phyloP scores from a whole-genome alignment of 2,888 invertebrate species.

The Eristalinus sepulchralis region DNA sequence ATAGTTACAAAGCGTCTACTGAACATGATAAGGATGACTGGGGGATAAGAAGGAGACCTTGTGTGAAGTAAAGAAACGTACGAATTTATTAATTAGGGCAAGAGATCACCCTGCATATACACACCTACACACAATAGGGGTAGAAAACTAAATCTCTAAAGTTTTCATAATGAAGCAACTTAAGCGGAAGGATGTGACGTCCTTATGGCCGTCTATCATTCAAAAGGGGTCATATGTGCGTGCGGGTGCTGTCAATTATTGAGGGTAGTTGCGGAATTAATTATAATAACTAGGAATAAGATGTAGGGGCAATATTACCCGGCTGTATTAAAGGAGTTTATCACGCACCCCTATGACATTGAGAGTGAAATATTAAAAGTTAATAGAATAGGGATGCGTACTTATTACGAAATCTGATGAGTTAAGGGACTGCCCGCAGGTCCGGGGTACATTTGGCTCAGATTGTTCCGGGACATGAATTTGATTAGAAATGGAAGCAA shows the following conservation, averaged over 20 bases:
- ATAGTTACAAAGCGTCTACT: neutral
- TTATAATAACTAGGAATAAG: neutral
- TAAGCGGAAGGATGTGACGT: neutral
- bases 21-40: slow-evolving; percentile 16
- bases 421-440: neutral
- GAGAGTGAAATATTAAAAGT: slow-evolving; percentile 26
- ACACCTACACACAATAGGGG: neutral
- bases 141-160: slow-evolving; percentile 26
- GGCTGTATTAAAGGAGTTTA: neutral
- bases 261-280: slow-evolving; percentile 12
- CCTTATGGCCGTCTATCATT: neutral
- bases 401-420: slow-evolving; percentile 20
- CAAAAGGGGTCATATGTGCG: neutral
- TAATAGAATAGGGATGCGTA: slow-evolving; percentile 1
- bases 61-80: slow-evolving; percentile 8
- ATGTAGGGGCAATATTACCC: neutral
- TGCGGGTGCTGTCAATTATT: slow-evolving; percentile 28
- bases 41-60: neutral
- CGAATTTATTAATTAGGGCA: slow-evolving; percentile 27
- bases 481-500: neutral
- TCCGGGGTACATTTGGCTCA: neutral
- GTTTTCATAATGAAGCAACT: slow-evolving; percentile 9
- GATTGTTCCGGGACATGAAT: neutral
- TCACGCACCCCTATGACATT: slow-evolving; percentile 18
- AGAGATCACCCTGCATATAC: slow-evolving; percentile 15